phyloP scores from a whole-genome alignment of 2,113 vertebrate genomes.

The Trachemys scripta region DNA sequence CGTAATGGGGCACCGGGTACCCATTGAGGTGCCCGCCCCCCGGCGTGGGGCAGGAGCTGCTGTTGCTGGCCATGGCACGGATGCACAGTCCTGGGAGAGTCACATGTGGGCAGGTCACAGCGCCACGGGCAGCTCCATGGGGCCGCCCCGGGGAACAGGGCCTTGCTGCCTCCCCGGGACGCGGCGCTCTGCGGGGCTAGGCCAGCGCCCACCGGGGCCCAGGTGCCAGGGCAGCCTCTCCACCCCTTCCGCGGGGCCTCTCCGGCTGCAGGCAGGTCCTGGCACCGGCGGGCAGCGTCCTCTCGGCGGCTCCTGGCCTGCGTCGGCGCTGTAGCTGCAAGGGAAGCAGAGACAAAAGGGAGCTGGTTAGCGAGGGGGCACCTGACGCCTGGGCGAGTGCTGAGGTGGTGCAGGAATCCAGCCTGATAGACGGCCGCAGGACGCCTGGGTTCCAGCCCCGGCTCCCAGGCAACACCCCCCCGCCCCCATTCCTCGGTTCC shows the following conservation, averaged over 20 bases:
- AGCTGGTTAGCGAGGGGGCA: background rate
- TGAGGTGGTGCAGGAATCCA: background rate
- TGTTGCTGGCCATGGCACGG: slow-evolving; percentile 93
- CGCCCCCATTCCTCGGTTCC: background rate
- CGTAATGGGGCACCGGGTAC: slow-evolving; percentile 93
- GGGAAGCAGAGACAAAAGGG: background rate
- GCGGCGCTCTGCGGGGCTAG: background rate
- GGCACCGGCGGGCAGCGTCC: background rate
- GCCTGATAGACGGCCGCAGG: background rate
- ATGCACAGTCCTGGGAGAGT: slow-evolving; percentile 30
- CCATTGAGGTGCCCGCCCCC: slow-evolving; percentile 89
- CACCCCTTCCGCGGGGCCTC: background rate
- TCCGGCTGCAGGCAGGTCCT: background rate
- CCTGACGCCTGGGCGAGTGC: background rate
- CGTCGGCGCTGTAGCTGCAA: background rate
- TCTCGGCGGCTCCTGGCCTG: background rate
- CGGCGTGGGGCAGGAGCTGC: slow-evolving; percentile 88
- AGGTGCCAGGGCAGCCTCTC: background rate
- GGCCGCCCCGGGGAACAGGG: background rate
- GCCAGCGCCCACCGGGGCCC: background rate
- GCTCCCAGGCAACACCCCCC: background rate
- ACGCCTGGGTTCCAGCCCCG: background rate
- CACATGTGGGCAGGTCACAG: background rate
- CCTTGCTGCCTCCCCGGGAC: background rate
- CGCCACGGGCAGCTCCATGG: background rate